Evolutionary conservation across 1,140 invertebrate species (phyloP), one percentile per base, ranked within the genome.

Genomic region (Holotrichia oblita): DNA sequence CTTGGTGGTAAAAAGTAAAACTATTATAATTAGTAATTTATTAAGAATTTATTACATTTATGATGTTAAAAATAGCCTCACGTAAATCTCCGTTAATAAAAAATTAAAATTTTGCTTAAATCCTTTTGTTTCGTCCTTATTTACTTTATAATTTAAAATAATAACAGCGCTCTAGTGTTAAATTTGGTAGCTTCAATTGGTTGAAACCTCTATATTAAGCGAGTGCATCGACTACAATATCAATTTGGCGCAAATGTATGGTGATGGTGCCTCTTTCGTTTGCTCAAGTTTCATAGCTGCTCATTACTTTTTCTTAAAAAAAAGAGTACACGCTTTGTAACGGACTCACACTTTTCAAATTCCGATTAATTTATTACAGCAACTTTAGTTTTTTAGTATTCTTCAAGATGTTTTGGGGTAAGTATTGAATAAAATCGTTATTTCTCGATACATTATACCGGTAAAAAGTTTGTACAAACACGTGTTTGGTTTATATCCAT

Each of bases 321-420:
- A 17, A 34, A 34, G 10, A 27, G 61, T 22, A 69, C 61, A 34
- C 14, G 20, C n/a, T 24, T 69, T 27, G 6, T 69, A 69, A 69
- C 61, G 4, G 61, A 34, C 61, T 69, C 4, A 20, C 20, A 69
- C 22, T 34, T 69, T 69, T 27, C 20, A 34, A 27, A 27, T 69
- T 34, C 22, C 12, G 3, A 3, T 69, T 69, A 27, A 12, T 69
- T 34, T 27, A 24, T 69, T 69, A 69, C 17, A 69, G 12, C 24
- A 27, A 17, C n/a, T n/a, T 10, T 69, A 8, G 59, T n/a, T 12
- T 48, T 17, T 48, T n/a, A 24, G 34, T n/a, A 41, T 34, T 34
- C 48, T 40, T 24, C 14, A 81, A 81, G 55, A 82, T 82, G 81
- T 81, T 82, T 76, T 81, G 81, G 80, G 80, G 80, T 81, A 79